A percentile compares a stretch with the other conserved stretches of the same genome.
Evolutionary conservation across 2,113 vertebrate species (phyloP).

Genomic region (Halcyon malimbica): DNA sequence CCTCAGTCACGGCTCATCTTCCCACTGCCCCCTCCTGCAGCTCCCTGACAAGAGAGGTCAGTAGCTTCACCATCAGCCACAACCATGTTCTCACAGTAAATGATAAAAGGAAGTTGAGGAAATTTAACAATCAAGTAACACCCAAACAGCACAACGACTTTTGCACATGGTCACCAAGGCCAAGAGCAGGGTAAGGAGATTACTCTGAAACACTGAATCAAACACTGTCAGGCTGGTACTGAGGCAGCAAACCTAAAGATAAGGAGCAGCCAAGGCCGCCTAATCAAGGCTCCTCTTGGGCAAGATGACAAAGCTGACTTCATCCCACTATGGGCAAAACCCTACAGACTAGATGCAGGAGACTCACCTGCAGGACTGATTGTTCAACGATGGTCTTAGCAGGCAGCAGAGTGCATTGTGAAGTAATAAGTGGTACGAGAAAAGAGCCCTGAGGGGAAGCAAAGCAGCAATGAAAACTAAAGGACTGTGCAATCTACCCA

Average conservation of each 20-base stretch:
- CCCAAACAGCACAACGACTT: neutral
- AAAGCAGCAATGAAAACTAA: neutral
- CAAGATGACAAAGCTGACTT: neutral
- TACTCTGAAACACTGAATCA: neutral
- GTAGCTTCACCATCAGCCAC: neutral
- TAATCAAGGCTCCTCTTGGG: neutral
- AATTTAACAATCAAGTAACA: neutral
- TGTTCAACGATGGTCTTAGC: neutral
- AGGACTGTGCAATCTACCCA: neutral
- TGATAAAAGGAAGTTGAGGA: neutral
- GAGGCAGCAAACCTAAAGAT: neutral
- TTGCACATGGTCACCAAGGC: accelerated
- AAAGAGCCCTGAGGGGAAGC: neutral
- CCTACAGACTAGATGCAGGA: neutral
- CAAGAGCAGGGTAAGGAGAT: neutral
- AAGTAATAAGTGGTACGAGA: neutral
- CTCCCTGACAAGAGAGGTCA: neutral
- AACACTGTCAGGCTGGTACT: neutral
- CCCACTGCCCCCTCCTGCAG: neutral
- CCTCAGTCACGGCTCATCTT: neutral
- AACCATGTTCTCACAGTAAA: neutral
- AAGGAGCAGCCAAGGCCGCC: neutral
- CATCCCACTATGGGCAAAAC: neutral
- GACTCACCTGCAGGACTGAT: constrained; percentile 19
- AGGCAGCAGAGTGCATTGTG: neutral